Percentiles rank a stretch among this genome's conserved stretches.
phyloP scores from a whole-genome alignment of 1,140 invertebrate species.

The Pseudomyrmex cubaensis region DNA sequence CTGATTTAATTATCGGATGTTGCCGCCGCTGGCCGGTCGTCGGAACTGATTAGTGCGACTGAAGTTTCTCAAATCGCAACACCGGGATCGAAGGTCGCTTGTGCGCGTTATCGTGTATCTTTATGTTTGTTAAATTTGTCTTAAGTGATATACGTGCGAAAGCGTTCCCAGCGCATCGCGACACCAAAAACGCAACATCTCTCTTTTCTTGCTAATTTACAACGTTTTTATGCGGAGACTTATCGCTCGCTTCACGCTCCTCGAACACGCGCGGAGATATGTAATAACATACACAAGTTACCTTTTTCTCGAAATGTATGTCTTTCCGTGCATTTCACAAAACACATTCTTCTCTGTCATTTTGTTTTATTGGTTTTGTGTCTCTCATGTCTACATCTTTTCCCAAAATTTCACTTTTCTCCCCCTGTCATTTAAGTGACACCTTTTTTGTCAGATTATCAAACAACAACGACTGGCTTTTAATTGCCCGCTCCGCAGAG shows the following conservation, averaged over 20 bases:
- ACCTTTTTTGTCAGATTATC: constrained; percentile 38
- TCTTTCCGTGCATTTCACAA: background rate
- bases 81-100: constrained; percentile 30
- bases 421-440: constrained; percentile 32
- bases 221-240: background rate
- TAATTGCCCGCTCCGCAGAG: constrained; percentile 48
- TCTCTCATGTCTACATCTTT: background rate
- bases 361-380: background rate
- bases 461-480: constrained; percentile 23
- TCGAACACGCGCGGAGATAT: no score
- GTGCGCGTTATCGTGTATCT: constrained; percentile 42
- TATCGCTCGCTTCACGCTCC: background rate
- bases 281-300: no score
- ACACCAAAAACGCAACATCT: background rate
- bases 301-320: no score
- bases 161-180: background rate
- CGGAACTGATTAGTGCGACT: background rate
- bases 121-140: constrained; percentile 72
- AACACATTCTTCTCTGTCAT: background rate
- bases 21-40: constrained; percentile 48
- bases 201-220: background rate
- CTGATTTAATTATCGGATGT: constrained; percentile 84
- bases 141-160: constrained; percentile 14
- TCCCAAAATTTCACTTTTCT: background rate
- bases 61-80: background rate